These are phyloP conservation scores for Phenganax subtilis DNA, from an alignment of 92 coral and sea anemone species.

Conservation along the genomic window DNA sequence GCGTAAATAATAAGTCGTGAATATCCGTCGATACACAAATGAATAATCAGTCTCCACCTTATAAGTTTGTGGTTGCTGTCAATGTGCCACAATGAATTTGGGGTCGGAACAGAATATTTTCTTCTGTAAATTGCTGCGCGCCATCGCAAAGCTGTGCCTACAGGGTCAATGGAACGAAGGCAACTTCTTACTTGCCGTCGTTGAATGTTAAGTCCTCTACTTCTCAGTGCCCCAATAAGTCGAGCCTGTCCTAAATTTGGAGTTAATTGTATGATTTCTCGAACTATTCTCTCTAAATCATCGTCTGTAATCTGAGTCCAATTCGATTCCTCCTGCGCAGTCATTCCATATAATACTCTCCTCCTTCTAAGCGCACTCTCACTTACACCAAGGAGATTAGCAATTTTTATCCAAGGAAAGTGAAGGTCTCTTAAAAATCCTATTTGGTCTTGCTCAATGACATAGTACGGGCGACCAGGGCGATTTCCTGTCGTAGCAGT, in stretches of 20 bases:
- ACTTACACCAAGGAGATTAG: conserved; percentile 41
- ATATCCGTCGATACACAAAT: conserved; percentile 24
- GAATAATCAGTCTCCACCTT: conserved; percentile 14
- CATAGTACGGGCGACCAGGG: background rate
- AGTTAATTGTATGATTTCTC: conserved; percentile 43
- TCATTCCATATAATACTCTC: conserved; percentile 45
- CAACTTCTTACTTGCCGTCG: conserved; percentile 33
- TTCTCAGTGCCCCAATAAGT: conserved; percentile 39
- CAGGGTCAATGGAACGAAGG: conserved; percentile 38
- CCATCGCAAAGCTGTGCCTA: conserved; percentile 9
- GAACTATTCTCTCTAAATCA: conserved; percentile 36
- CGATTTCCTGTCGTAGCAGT: background rate
- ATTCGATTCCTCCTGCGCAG: conserved; percentile 33
- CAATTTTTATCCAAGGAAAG: conserved; percentile 34
- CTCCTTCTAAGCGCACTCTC: conserved; percentile 50
- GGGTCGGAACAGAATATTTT: background rate
- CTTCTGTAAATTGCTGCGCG: background rate
- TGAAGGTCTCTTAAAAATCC: background rate
- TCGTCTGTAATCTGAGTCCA: conserved; percentile 49
- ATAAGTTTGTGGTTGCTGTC: conserved; percentile 11
- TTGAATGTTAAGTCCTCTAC: conserved; percentile 42
- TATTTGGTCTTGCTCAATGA: background rate
- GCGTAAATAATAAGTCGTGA: background rate
- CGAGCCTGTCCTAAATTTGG: conserved; percentile 29
- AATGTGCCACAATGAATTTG: conserved; percentile 8